These are phyloP conservation scores for Sphaerophoria rueppellii DNA, from an alignment of 2,888 invertebrate species.

Conservation along the genomic window DNA sequence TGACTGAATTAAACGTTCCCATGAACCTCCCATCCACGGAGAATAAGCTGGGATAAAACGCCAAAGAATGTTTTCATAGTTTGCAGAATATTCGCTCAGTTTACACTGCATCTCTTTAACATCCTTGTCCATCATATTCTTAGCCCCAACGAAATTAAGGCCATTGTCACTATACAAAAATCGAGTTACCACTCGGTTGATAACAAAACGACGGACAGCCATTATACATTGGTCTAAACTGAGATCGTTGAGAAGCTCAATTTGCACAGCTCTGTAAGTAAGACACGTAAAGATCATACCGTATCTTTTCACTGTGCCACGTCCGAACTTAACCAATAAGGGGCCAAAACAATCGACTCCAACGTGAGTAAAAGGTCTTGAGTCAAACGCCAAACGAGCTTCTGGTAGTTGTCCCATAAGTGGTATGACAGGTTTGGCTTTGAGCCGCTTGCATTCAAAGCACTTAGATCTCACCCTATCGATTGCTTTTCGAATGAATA, in stretches of 20 bases:
- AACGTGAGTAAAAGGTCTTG: not conserved
- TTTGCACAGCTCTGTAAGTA: not conserved
- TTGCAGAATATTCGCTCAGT: not conserved
- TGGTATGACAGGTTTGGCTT: not conserved
- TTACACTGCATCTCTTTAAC: not conserved
- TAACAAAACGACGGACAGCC: not conserved
- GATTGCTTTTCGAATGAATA: not conserved
- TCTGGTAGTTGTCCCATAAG: constrained; percentile 1
- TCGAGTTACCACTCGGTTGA: too few species aligned
- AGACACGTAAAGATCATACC: not conserved
- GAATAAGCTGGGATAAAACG: constrained; percentile 10
- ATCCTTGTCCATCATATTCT: not conserved
- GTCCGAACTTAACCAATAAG: not conserved
- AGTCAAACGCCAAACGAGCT: not conserved
- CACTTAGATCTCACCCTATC: not conserved
- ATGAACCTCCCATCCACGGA: not conserved
- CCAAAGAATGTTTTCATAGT: not conserved
- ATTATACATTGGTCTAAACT: not conserved
- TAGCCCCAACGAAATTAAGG: not conserved
- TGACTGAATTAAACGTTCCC: not conserved
- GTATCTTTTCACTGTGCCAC: not conserved
- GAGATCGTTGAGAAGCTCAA: not conserved
- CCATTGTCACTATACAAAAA: not conserved
- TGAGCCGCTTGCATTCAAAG: not conserved
- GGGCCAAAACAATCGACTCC: constrained; percentile 1